These are phyloP conservation scores for Lycocerus yunnanus DNA, from an alignment of 2,888 invertebrate genomes.

Conservation along the genomic window DNA sequence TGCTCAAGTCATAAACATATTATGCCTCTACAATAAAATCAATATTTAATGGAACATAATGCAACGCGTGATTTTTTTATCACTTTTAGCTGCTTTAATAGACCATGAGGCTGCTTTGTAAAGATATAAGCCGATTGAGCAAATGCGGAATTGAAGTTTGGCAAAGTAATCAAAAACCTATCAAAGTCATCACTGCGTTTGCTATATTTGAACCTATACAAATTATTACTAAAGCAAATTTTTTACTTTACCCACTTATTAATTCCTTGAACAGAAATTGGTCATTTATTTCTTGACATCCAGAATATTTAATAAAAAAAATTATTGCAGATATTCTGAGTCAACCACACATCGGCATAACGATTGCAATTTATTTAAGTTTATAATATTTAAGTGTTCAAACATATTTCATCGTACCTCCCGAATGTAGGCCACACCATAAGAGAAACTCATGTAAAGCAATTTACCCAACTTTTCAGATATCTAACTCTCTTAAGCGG, in stretches of 20 bases:
- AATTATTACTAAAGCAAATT: neutral
- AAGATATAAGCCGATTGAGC: constrained; percentile 32
- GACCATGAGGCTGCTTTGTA: constrained; percentile 21
- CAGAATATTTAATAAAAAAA: neutral
- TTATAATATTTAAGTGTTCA: neutral
- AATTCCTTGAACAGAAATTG: neutral
- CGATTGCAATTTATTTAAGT: neutral
- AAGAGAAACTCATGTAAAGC: constrained; percentile 24
- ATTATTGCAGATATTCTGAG: neutral
- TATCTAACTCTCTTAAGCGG: constrained; percentile 31
- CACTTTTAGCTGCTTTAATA: constrained; percentile 22
- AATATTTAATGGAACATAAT: neutral
- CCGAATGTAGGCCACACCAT: constrained; percentile 16
- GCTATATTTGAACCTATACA: constrained; percentile 18
- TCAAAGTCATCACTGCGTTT: constrained; percentile 13
- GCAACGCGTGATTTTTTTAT: constrained; percentile 9
- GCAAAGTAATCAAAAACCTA: constrained; percentile 36
- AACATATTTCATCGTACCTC: neutral
- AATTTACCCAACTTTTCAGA: constrained; percentile 30
- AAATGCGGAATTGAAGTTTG: constrained; percentile 33
- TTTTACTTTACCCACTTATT: neutral
- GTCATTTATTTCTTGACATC: too few species aligned
- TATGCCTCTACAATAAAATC: neutral
- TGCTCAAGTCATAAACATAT: neutral
- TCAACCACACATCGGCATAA: neutral